Conservation (phyloP, 2,797 vertebrate genomes). For the Dicrostonyx torquatus region DNA sequence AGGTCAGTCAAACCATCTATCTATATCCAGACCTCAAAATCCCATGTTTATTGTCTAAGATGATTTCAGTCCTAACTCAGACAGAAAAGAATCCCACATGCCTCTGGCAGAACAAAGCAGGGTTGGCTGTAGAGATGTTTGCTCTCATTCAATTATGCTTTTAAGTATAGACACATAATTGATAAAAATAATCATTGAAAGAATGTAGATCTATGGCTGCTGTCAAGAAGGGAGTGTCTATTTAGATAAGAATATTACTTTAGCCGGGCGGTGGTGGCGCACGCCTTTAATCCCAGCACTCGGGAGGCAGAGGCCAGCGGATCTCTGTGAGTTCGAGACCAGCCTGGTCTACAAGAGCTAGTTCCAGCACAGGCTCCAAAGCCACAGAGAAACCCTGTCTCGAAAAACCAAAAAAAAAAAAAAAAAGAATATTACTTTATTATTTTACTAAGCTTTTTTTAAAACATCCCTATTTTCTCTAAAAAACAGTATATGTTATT, state of each 20-base stretch:
- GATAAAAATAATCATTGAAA: background rate
- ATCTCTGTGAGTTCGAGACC: no score
- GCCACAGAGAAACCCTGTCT: no score
- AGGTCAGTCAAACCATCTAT: background rate
- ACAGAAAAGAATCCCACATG: background rate
- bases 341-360: no score
- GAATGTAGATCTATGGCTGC: no score
- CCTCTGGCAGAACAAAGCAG: background rate
- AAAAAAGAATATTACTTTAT: background rate
- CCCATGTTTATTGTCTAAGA: background rate
- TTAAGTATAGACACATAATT: background rate
- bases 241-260: background rate
- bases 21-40: background rate
- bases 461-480: background rate
- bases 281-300: no score
- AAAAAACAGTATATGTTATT: background rate
- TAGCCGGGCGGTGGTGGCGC: no score
- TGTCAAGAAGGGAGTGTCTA: rapidly evolving
- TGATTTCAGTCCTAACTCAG: background rate
- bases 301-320: no score
- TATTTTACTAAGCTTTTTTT: background rate
- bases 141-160: background rate
- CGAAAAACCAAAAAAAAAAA: no score
- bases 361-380: no score
- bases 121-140: background rate